Evolutionary conservation across 2,797 vertebrate species (phyloP).

Genomic region (Heterohyrax brucei): DNA sequence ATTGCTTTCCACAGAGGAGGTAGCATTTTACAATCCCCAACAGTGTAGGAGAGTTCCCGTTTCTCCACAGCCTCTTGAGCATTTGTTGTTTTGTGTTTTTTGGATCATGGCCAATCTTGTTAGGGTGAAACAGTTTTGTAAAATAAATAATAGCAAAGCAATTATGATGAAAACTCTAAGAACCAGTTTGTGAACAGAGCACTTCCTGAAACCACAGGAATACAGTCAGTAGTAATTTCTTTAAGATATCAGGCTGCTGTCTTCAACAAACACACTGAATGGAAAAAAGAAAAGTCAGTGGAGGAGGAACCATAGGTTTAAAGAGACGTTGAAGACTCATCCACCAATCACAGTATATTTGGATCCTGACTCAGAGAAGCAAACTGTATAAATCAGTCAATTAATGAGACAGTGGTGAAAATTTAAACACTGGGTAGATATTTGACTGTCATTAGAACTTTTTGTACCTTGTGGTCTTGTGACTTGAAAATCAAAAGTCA

Average conservation of each 20-base stretch:
- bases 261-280: neutral
- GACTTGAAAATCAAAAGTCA: neutral
- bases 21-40: too few species aligned
- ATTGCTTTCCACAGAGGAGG: too few species aligned
- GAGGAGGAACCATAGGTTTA: neutral
- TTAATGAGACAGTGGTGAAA: neutral
- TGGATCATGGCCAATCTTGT: too few species aligned
- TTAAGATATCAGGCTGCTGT: neutral
- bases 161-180: conserved; percentile 38
- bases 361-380: neutral
- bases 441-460: neutral
- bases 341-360: neutral
- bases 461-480: neutral
- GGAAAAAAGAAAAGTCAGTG: neutral
- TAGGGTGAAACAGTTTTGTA: too few species aligned
- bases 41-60: too few species aligned
- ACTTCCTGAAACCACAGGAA: neutral
- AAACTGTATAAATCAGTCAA: neutral
- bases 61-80: too few species aligned
- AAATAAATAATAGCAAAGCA: neutral
- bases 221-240: neutral
- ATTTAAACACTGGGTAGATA: neutral
- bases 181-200: neutral
- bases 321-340: neutral
- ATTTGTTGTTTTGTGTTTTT: too few species aligned